A percentile compares a stretch with the other conserved stretches of the same genome.
phyloP scores from a whole-genome alignment of 2,113 vertebrate species.

The Petroica traversi region DNA sequence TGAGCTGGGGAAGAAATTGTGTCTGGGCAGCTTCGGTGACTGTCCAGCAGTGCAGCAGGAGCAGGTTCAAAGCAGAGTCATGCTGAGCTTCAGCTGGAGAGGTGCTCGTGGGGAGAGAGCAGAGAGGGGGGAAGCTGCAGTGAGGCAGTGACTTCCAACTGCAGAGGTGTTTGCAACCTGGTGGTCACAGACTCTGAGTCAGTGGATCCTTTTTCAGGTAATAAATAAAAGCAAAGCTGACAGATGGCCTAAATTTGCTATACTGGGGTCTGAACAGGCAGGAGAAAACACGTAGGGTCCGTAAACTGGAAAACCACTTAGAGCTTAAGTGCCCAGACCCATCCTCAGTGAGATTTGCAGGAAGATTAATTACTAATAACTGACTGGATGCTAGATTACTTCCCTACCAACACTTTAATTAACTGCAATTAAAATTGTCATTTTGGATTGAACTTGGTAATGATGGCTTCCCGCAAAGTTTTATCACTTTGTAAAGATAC shows the following conservation, averaged over 20 bases:
- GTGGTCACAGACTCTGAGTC: not conserved
- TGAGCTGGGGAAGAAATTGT: slow-evolving; percentile 71
- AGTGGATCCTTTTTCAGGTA: not conserved
- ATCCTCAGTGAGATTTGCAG: not conserved
- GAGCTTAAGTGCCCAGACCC: not conserved
- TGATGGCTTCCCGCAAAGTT: not conserved
- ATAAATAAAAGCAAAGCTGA: not conserved
- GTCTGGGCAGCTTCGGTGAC: slow-evolving; percentile 27
- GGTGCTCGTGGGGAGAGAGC: not conserved
- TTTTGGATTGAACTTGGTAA: not conserved
- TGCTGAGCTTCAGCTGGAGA: not conserved
- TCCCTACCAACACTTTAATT: not conserved
- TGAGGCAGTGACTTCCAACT: not conserved
- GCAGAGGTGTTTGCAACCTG: not conserved
- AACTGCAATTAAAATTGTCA: not conserved
- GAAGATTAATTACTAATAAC: not conserved
- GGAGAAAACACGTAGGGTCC: not conserved
- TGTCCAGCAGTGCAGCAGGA: slow-evolving; percentile 27
- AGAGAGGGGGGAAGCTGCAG: not conserved
- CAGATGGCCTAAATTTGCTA: not conserved
- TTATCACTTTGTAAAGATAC: not conserved
- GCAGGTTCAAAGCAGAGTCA: slow-evolving; percentile 21
- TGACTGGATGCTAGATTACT: not conserved
- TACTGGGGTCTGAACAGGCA: not conserved
- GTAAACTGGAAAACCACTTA: not conserved